A percentile compares a stretch with the other conserved stretches of the same genome.
phyloP scores from a whole-genome alignment of 2,797 vertebrate species.

The Halcyon leucocephala region DNA sequence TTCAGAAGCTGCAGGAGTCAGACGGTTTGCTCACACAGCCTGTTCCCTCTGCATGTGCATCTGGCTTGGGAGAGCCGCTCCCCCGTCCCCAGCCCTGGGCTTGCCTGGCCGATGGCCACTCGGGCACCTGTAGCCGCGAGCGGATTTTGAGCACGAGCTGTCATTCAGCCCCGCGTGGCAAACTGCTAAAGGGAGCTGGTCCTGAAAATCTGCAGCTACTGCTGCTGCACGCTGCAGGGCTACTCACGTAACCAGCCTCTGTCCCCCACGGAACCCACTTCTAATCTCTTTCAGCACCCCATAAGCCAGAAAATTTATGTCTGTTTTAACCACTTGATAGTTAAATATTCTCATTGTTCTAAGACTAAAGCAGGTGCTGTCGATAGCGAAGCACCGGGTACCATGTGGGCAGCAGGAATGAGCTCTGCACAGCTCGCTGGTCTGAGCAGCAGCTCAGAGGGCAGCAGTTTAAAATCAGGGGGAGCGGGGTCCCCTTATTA shows the following conservation, averaged over 20 bases:
- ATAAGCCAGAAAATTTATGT: not conserved
- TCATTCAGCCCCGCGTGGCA: not conserved
- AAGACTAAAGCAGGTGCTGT: not conserved
- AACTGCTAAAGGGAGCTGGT: not conserved
- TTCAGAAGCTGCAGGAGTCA: slow-evolving; percentile 3
- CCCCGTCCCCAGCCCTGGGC: not conserved
- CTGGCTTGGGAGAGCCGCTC: not conserved
- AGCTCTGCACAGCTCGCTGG: not conserved
- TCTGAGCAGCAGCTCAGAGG: not conserved
- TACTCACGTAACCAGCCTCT: not conserved
- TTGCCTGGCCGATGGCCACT: not conserved
- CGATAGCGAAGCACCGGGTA: not conserved
- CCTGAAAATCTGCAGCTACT: not conserved
- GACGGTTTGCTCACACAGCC: not conserved
- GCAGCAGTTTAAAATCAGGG: not conserved
- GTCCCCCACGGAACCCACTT: not conserved
- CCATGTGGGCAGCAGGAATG: not conserved
- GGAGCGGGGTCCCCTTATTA: not conserved
- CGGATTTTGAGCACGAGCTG: not conserved
- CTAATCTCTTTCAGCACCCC: not conserved
- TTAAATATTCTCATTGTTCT: not conserved
- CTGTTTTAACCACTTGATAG: not conserved
- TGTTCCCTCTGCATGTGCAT: slow-evolving; percentile 7
- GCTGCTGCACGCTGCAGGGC: not conserved
- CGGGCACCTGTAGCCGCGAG: not conserved